phyloP scores from a whole-genome alignment of 2,888 invertebrate species.

The Megamerina dolium region DNA sequence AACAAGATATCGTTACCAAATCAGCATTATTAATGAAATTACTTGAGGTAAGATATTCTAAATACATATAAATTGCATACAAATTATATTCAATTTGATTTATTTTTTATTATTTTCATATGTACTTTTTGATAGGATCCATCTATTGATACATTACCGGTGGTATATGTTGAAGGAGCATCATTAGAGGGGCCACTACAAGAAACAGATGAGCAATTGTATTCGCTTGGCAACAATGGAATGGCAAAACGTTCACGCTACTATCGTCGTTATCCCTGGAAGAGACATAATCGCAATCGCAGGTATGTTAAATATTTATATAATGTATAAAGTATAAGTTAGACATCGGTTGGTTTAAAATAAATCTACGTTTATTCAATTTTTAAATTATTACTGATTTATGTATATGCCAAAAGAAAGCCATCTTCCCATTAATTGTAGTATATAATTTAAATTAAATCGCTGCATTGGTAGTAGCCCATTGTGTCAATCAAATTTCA shows the following conservation, averaged over 20 bases:
- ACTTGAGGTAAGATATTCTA: conserved; percentile 38
- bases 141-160: conserved; percentile 41
- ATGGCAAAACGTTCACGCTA: conserved; percentile 54
- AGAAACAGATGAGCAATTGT: conserved; percentile 26
- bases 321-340: too few species aligned
- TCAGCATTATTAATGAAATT: conserved; percentile 46
- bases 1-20: conserved; percentile 47
- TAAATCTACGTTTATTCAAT: too few species aligned
- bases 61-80: background rate
- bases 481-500: too few species aligned
- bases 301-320: conserved; percentile 34
- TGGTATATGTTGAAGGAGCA: conserved; percentile 45
- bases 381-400: too few species aligned
- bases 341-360: too few species aligned
- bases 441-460: too few species aligned
- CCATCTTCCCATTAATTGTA: too few species aligned
- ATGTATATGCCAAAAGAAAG: too few species aligned
- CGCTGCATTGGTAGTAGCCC: too few species aligned
- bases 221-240: conserved; percentile 20
- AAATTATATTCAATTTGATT: background rate
- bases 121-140: conserved; percentile 35
- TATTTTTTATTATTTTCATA: background rate
- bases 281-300: conserved; percentile 54
- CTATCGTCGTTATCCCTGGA: conserved; percentile 60
- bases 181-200: conserved; percentile 22